Base-by-base conservation (phyloP, 2,797 vertebrate genomes). In the Cyprinella venusta region DNA sequence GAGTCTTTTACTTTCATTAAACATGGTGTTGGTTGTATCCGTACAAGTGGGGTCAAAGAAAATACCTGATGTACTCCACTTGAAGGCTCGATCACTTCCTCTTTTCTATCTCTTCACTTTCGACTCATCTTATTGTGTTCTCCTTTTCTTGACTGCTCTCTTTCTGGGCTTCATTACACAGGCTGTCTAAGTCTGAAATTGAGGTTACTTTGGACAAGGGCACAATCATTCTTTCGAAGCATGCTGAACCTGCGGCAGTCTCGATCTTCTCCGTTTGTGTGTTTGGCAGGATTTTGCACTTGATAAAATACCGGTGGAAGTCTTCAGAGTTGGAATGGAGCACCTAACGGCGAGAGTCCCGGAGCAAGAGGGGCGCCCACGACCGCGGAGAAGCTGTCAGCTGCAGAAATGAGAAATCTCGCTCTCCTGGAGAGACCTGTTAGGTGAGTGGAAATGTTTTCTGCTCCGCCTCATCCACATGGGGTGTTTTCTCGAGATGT, bases 321-420 rank as follows among this genome's bases (percentile, higher is more conserved):
- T 59, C 81, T 82, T 74, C 42, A 52, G 72, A 59, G 72, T 76
- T 77, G 54, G 81, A 86, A 76, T 45, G 65, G 65, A 42, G 56
- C 82, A 70, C 21, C 74, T 69, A 89, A 80, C 85, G 87, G 86
- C 89, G 88, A 83, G 88, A 85, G 89, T 92, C 90, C 90, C 89
- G 91, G 92, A 92, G 87, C 92, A 91, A 93, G 79, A 79, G 68
- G 59, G 48, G 70, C 50, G 70, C 91, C 90, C 90, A 82, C 83
- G 83, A 89, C 90, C 78, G 84, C 92, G 89, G 88, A 88, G 89
- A 91, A 88, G 89, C 92, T 93, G 92, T 95, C 93, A 93, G 90
- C 88, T 83, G 88, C 90, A 93, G 65, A 82, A 93, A 94, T 94
- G 92, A 94, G 91, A 94, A 93, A 92, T 92, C 90, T 92, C 86